Conservation (phyloP, 1,140 invertebrate genomes). For the Drosophila murphyi region DNA sequence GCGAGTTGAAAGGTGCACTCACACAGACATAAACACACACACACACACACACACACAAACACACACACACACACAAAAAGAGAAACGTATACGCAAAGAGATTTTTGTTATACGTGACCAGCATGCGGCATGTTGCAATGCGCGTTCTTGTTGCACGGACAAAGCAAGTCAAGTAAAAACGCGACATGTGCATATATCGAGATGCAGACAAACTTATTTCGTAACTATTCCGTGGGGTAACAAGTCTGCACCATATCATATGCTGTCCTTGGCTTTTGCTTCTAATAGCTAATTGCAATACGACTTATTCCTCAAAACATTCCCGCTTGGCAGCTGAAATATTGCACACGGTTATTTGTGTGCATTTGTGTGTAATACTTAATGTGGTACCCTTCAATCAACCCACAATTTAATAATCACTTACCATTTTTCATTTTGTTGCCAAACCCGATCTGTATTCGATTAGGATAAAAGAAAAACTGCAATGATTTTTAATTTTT, state of each 20-base stretch:
- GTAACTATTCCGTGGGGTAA: background rate
- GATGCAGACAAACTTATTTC: slow-evolving; percentile 1
- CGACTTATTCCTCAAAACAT: too few species aligned
- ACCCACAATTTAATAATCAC: slow-evolving; percentile 9
- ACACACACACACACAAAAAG: slow-evolving; percentile 1
- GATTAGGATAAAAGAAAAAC: slow-evolving; percentile 14
- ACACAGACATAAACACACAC: slow-evolving; percentile 8
- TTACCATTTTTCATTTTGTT: slow-evolving; percentile 9
- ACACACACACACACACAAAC: background rate
- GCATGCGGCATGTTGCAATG: slow-evolving; percentile 49
- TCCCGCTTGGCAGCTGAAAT: too few species aligned
- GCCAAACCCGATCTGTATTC: slow-evolving; percentile 1
- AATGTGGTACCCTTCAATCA: background rate
- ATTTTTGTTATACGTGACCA: slow-evolving; percentile 72
- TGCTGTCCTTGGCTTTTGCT: background rate
- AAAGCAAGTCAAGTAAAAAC: slow-evolving; percentile 31
- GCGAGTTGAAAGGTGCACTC: slow-evolving; percentile 53
- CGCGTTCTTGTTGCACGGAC: slow-evolving; percentile 18
- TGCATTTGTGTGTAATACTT: background rate
- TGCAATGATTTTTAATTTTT: slow-evolving; percentile 47
- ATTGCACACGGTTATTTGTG: background rate
- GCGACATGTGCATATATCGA: slow-evolving; percentile 24
- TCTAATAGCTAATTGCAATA: too few species aligned
- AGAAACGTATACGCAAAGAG: slow-evolving; percentile 20
- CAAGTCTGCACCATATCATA: background rate